Evolutionary conservation across 53 echinoderm and acorn worm species (phyloP).

Genomic region (Astropecten irregularis): DNA sequence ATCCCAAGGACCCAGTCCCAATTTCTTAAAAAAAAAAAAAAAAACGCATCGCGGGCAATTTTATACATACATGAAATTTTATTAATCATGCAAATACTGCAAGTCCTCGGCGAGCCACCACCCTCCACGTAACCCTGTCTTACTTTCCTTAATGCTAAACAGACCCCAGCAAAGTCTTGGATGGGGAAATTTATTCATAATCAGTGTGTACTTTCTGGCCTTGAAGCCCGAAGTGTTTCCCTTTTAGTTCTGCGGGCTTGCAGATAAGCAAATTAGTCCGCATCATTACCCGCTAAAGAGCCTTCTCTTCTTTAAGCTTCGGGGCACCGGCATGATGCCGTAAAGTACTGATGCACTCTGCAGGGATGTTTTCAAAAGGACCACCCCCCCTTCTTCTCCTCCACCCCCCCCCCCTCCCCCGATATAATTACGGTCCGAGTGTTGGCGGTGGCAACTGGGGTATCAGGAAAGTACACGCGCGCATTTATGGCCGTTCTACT

Average conservation of each 20-base stretch:
- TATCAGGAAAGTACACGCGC: conserved; percentile 7
- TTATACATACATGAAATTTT: background rate
- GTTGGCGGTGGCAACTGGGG: background rate
- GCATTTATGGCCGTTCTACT: no score
- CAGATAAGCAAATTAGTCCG: conserved; percentile 40
- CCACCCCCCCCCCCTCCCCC: no score
- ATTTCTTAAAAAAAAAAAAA: no score
- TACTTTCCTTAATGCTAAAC: no score
- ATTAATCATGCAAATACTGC: background rate
- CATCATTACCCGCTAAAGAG: conserved; percentile 48
- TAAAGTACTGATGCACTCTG: no score
- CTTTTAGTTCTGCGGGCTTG: background rate
- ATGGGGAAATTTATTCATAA: conserved; percentile 38
- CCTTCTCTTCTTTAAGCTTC: background rate
- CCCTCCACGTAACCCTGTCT: no score
- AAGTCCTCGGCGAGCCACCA: no score
- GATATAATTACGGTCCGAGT: background rate
- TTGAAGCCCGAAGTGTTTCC: conserved; percentile 10
- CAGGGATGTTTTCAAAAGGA: no score
- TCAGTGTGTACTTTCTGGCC: conserved; percentile 41
- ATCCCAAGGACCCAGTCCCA: no score
- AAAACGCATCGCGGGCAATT: no score
- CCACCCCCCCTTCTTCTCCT: background rate
- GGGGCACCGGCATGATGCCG: no score
- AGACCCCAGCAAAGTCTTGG: no score